These are phyloP conservation scores for Atractosteus spatula DNA, from an alignment of 2,113 vertebrate genomes.

Conservation along the genomic window DNA sequence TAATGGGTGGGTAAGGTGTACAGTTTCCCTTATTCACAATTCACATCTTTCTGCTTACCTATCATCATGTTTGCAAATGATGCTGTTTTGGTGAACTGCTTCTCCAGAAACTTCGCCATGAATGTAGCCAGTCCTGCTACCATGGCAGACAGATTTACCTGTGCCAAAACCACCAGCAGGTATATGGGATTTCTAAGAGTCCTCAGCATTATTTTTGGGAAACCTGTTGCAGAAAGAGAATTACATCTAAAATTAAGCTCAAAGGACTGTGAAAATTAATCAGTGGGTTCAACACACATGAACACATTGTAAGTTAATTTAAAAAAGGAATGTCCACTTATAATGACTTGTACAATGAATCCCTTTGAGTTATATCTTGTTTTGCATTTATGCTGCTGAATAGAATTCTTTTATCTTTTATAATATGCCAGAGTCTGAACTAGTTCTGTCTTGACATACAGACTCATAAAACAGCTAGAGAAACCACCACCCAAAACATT, in stretches of 20 bases:
- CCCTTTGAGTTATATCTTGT: too few relatives aligned
- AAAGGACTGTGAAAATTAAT: too few relatives aligned
- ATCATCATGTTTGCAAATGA: slow-evolving; percentile 84
- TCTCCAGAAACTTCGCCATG: slow-evolving; percentile 88
- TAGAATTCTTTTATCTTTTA: too few relatives aligned
- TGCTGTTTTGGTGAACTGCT: slow-evolving; percentile 76
- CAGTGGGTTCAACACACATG: too few relatives aligned
- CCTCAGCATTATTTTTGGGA: slow-evolving; percentile 75
- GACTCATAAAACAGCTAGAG: slow-evolving; percentile 5
- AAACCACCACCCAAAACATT: not conserved
- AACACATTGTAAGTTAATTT: not conserved
- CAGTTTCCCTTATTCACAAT: too few relatives aligned
- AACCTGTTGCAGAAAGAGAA: slow-evolving; percentile 59
- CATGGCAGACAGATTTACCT: slow-evolving; percentile 79
- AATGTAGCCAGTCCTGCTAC: slow-evolving; percentile 83
- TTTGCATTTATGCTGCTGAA: too few relatives aligned
- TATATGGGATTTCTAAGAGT: slow-evolving; percentile 79
- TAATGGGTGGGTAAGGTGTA: too few relatives aligned
- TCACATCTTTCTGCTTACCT: slow-evolving; percentile 51
- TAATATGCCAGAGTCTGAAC: too few relatives aligned
- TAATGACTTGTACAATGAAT: not conserved
- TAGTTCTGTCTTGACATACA: slow-evolving; percentile 5
- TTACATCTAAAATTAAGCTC: too few relatives aligned
- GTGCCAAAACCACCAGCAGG: slow-evolving; percentile 83
- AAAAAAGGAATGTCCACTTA: not conserved